A percentile compares a stretch with the other conserved stretches of the same genome.
Conservation (phyloP, 2,113 vertebrate species). For the Piprites chloris region DNA sequence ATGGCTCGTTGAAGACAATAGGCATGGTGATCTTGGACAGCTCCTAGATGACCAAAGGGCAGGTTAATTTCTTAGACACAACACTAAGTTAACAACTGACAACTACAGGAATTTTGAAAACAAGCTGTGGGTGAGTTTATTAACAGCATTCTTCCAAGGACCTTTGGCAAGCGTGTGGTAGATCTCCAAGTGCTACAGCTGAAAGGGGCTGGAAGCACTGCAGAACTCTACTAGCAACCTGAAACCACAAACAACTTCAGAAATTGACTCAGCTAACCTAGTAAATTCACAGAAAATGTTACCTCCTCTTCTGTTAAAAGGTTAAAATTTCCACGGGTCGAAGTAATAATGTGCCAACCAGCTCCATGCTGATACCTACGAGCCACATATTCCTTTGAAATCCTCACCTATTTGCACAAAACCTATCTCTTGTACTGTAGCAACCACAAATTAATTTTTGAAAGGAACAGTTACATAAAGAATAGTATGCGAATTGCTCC, state of each 20-base stretch:
- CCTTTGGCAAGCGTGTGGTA: neutral
- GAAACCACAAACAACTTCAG: neutral
- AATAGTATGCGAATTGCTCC: neutral
- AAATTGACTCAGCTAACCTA: neutral
- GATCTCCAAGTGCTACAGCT: neutral
- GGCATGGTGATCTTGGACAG: slow-evolving; percentile 99
- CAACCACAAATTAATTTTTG: slow-evolving; percentile 12
- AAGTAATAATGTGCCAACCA: neutral
- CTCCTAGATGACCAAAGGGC: slow-evolving; percentile 73
- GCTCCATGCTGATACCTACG: neutral
- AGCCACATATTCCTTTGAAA: neutral
- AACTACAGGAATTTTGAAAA: neutral
- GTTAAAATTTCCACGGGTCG: neutral
- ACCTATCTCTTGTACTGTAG: neutral
- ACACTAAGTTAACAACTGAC: neutral
- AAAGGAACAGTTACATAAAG: slow-evolving; percentile 12
- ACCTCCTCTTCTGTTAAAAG: neutral
- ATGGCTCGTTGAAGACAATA: slow-evolving; percentile 93
- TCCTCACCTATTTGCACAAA: neutral
- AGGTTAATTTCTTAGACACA: neutral
- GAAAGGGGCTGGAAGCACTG: neutral
- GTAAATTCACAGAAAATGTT: neutral
- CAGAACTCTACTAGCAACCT: neutral
- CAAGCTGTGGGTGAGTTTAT: neutral
- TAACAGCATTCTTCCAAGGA: neutral